Evolutionary conservation across 2,888 invertebrate species (phyloP), one percentile per base, ranked within the genome.

Genomic region (Andrena bicolor): DNA sequence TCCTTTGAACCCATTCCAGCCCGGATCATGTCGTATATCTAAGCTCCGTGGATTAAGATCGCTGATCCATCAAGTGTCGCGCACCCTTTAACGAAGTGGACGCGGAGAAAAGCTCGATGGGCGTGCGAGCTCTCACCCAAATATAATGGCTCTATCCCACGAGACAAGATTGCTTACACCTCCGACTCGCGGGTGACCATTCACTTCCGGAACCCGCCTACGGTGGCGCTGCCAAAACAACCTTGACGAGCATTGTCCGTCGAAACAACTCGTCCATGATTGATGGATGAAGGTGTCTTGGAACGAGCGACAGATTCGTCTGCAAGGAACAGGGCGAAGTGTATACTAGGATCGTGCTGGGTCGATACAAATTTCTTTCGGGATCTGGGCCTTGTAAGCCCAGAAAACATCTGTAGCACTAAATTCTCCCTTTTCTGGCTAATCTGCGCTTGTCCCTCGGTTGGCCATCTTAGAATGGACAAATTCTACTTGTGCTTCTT

Each of bases 161-260:
- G 80, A 78, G 86, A 87, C 77, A 82, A 74, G 73, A 81, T 80
- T 41, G 76, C 86, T 82, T 88, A 86, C 88, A 86, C 83, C 86
- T 88, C 86, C 86, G 77, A 86, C 87, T 91, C 87, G 90, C 86
- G 86, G 86, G 86, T 86, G 88, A 84, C 87, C 75, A 91, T 92
- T 92, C 87, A 90, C 82, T 90, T 86, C 82, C 86, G 87, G 82
- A 87, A 90, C 87, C 90, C 90, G 90, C 90, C 92, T 89, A 90
- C 90, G 86, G 89, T 82, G 90, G 83, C 83, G 78, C 80, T 92
- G 92, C 92, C 92, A 92, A 92, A 92, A 92, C 92, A 92, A 85
- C 72, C 70, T 85, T 86, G 89, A 86, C 53, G 65, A 56, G 82
- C 78, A 76, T 84, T 90, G 89, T 91, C 89, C 87, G 66, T 35